Base-by-base conservation (phyloP, 2,797 vertebrate species). In the Falco novaeseelandiae region DNA sequence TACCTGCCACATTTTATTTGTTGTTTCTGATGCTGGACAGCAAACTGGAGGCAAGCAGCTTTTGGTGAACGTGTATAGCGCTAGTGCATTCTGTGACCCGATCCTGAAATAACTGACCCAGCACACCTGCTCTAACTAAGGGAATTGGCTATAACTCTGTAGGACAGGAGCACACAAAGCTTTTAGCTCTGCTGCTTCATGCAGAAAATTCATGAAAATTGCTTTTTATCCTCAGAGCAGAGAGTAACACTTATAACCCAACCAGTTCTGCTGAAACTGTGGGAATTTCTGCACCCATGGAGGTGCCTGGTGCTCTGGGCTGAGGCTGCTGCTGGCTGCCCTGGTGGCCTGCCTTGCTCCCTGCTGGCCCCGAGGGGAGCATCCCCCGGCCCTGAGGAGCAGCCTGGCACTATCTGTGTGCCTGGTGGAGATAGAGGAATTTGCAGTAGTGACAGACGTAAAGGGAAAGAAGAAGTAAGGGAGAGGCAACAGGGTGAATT, bases 301-400 rank as follows among this genome's bases (percentile, higher is more conserved):
- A 54, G 3, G 4, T 48, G 12, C 9, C 20, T 14, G 18, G 20
- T 49, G 38, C 20, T 34, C 34, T 8, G 29, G 6, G 8, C n/a
- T 57, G 15, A 20, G 14, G 10, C 7, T 69, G 62, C 12, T 10
- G 19, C 12, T 0, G 0, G 11, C 34, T 27, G 46, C 5, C 22
- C 30, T 46, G 10, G 0, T 5, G 6, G 12, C 15, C 26, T n/a
- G 20, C 8, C 40, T 32, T 27, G 21, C 14, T 72, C n/a, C 42
- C 42, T 40, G 9, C 18, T 38, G 49, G 20, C 15, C 7, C 9
- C 3, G 2, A 4, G 3, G 7, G 4, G 0, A 54, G 4, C 4
- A 3, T 18, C 16, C 5, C 25, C 5, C 8, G 21, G 14, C 29
- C 19, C 10, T 0, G 1, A 1, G 4, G 8, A 22, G 26, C 25